phyloP scores from a whole-genome alignment of 2,888 invertebrate genomes.

The Incurvaria masculella region DNA sequence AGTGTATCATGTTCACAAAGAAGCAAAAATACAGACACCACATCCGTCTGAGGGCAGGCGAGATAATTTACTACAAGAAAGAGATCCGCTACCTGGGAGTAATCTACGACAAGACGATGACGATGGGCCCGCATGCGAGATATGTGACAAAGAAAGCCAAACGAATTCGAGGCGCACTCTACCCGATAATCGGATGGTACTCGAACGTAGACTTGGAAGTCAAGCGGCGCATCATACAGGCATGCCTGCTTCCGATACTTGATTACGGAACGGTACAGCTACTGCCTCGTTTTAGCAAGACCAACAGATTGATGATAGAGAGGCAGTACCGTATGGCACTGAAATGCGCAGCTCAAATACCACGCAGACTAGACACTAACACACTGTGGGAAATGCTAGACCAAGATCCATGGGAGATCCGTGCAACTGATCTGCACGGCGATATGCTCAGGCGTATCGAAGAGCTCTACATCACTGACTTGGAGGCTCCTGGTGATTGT shows the following conservation, averaged over 20 bases:
- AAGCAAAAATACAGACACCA: background rate
- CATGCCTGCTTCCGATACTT: slow-evolving; percentile 12
- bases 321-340: slow-evolving; percentile 9
- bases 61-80: slow-evolving; percentile 1
- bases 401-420: slow-evolving; percentile 11
- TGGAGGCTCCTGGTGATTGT: no score
- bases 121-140: slow-evolving; percentile 3
- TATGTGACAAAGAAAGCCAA: slow-evolving; percentile 4
- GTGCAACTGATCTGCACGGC: slow-evolving; percentile 1
- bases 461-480: no score
- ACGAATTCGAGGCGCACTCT: slow-evolving; percentile 6
- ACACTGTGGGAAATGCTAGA: slow-evolving; percentile 13
- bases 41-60: background rate
- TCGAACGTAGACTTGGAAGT: slow-evolving; percentile 9
- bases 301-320: slow-evolving; percentile 8
- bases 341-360: slow-evolving; percentile 4
- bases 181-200: slow-evolving; percentile 11
- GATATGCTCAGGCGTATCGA: background rate
- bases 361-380: slow-evolving; percentile 6
- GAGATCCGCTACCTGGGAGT: background rate
- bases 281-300: slow-evolving; percentile 11
- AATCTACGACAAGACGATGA: background rate
- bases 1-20: slow-evolving; percentile 5
- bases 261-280: slow-evolving; percentile 14
- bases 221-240: slow-evolving; percentile 11